A percentile compares a stretch with the other conserved stretches of the same genome.
phyloP scores from a whole-genome alignment of 2,797 vertebrate genomes.

The Protosalanx chinensis region DNA sequence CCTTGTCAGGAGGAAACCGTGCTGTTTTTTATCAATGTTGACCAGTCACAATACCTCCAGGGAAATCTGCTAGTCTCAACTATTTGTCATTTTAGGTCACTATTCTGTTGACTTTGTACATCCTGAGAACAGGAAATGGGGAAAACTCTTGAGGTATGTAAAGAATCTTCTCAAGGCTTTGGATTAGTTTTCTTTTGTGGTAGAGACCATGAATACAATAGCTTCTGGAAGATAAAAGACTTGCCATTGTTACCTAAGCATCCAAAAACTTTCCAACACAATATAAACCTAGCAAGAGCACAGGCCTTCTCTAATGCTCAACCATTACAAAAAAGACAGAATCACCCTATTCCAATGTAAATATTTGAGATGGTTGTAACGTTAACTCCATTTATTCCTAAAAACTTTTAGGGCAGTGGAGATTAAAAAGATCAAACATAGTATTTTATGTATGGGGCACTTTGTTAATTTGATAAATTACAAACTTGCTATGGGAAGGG shows the following conservation, averaged over 20 bases:
- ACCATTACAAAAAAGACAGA: neutral
- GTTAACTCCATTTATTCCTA: slow-evolving; percentile 54
- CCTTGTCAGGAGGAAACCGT: slow-evolving; percentile 55
- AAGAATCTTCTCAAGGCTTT: slow-evolving; percentile 38
- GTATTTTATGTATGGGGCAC: slow-evolving; percentile 64
- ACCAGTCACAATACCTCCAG: slow-evolving; percentile 56
- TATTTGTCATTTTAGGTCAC: slow-evolving; percentile 69
- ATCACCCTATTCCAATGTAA: slow-evolving; percentile 23
- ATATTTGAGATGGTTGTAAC: slow-evolving; percentile 35
- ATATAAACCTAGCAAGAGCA: neutral
- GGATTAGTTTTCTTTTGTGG: slow-evolving; percentile 25
- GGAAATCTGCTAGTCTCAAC: slow-evolving; percentile 61
- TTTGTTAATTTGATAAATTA: slow-evolving; percentile 77
- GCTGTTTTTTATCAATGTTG: slow-evolving; percentile 73
- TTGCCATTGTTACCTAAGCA: slow-evolving; percentile 14
- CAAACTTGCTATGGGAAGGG: slow-evolving; percentile 63
- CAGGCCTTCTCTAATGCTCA: neutral
- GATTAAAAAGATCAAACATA: slow-evolving; percentile 68
- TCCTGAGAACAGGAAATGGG: slow-evolving; percentile 65
- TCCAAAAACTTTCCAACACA: neutral
- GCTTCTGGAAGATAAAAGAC: slow-evolving; percentile 42
- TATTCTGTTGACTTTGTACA: slow-evolving; percentile 34
- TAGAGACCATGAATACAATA: slow-evolving; percentile 22
- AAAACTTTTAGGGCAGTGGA: slow-evolving; percentile 43
- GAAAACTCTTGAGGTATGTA: slow-evolving; percentile 67